Base-by-base conservation (phyloP, 2,888 invertebrate genomes). In the Helleia helle region DNA sequence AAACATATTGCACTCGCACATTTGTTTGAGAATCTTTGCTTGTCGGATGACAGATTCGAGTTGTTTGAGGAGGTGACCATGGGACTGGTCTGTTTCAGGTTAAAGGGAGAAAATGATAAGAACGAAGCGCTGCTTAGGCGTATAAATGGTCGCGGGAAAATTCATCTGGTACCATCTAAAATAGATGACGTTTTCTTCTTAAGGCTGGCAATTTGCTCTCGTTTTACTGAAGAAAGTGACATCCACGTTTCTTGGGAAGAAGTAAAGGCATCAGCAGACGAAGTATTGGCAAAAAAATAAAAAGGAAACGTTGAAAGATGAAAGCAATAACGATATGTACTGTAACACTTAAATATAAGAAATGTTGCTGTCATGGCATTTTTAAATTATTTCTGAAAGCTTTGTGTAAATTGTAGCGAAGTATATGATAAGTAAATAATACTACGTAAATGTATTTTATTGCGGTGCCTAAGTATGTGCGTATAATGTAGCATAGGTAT, bases 51-150 rank as follows among this genome's bases (percentile, higher is more conserved):
- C 0, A 87, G 95, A 38, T 99, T 99, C 66, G 98, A 99, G 76
- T 87, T 99, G 42, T 89, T 92, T 12, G 91, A 92, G 42, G 94
- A 97, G 58, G 96, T 96, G 4, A 87, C 91, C n/a, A 90, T 99
- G 89, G 99, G 97, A 0, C 87, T 99, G 9, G 97, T 98, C 22
- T 99, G 99, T 80, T 99, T 99, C 84, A 88, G 96, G 54, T 72
- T 99, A 8, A 97, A 96, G 86, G 93, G 91, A 5, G 77, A 87
- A 1, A 96, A 97, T 65, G 94, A 94, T 49, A 55, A 88, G 2
- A 97, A 94, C 61, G 96, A 97, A 67, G 83, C 86, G 2, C 76
- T 97, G 1, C 71, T 96, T 48, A 93, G 94, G 62, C 88, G 88
- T 41, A 93, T 98, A 44, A 97, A 97, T 66, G 94, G 93, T 0